Evolutionary conservation across 2,113 vertebrate species (phyloP).

Genomic region (Paramormyrops kingsleyae): DNA sequence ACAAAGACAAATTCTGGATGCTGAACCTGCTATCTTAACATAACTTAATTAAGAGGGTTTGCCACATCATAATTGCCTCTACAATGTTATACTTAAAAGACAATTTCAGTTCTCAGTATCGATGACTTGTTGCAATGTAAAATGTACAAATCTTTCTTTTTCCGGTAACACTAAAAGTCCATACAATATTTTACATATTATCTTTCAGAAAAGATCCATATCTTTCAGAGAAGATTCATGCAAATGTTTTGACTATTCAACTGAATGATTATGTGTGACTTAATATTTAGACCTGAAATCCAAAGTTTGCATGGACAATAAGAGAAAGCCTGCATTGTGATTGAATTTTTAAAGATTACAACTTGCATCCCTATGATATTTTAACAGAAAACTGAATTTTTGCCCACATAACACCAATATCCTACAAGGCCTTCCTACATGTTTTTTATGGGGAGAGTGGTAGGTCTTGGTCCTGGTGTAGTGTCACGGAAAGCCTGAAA

Average conservation of each 20-base stretch:
- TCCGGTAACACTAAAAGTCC: background rate
- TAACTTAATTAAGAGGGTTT: background rate
- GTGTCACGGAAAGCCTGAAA: background rate
- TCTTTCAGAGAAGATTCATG: background rate
- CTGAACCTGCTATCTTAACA: background rate
- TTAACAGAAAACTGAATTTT: background rate
- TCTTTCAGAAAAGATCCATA: background rate
- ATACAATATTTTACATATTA: background rate
- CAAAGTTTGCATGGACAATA: background rate
- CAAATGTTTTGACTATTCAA: background rate
- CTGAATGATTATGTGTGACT: background rate
- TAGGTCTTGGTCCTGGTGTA: no score
- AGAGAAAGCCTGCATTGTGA: background rate
- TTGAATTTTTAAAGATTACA: background rate
- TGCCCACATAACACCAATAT: background rate
- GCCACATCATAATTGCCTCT: background rate
- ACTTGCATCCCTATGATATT: background rate
- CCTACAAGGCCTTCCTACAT: background rate
- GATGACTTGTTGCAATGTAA: background rate
- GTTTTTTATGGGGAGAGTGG: background rate
- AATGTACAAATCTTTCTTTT: background rate
- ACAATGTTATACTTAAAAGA: background rate
- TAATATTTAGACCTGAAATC: background rate
- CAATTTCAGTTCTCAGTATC: background rate
- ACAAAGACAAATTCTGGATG: background rate